Base-by-base conservation (phyloP, 2,888 invertebrate species). In the Lasioglossum pauxillum region DNA sequence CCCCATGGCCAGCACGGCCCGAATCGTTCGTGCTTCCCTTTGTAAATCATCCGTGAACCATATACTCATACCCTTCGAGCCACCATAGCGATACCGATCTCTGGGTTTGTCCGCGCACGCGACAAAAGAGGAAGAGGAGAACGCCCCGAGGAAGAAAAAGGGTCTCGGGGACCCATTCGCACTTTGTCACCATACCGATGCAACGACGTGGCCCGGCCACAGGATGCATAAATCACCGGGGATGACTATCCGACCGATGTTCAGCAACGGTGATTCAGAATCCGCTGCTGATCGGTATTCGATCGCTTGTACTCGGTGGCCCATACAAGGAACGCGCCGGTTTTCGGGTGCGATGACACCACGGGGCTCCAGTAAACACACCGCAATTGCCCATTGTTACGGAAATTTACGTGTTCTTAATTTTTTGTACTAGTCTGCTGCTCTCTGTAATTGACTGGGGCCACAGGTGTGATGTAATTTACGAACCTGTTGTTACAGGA, bases 1-100 rank as follows among this genome's bases (percentile, higher is more conserved):
- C 78, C 57, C 92, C 91, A 91, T 91, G 91, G 92, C 89, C 91
- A 88, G 80, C 53, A 38, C 38, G 44, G 72, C 74, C 80, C 80
- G 77, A 90, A 85, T 74, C 69, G 10, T 23, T 49, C 82, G 71
- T 38, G 78, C 76, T 80, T 87, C 91, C 82, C 83, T 80, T 85
- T 75, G 81, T 76, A 77, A 83, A 91, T 87, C 77, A 88, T 88
- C 71, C 88, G 75, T 80, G 31, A 53, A 67, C 64, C 41, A 79
- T 82, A 88, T 78, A 78, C 69, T 27, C 82, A 82, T 75, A 41
- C n/a, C n/a, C 80, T 44, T 72, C 5, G 64, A 64, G 49, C 49
- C 23, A 23, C 8, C 49, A 23, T 49, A 2, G 14, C 14, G 73
- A 78, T 67, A 46, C 23, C 53, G 74, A 69, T 75, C 31, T 8